These are phyloP conservation scores for Streblospio benedicti DNA, from an alignment of 1,140 invertebrate species.

Conservation along the genomic window DNA sequence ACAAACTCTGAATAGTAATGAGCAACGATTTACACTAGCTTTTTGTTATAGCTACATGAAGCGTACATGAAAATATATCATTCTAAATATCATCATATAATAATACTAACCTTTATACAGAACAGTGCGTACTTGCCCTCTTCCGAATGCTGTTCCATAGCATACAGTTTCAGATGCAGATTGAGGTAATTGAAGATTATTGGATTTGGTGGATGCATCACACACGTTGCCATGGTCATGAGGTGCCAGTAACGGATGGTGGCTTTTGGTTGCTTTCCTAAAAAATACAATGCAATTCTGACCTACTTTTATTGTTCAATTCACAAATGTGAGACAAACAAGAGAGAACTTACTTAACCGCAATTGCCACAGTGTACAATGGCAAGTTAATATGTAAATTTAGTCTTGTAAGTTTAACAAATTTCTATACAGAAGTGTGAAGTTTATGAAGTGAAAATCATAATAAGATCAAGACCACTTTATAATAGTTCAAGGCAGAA, in stretches of 20 bases:
- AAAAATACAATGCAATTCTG: too few species aligned
- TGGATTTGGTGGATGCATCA: slow-evolving; percentile 74
- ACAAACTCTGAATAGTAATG: slow-evolving; percentile 65
- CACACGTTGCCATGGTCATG: slow-evolving; percentile 76
- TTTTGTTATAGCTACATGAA: not conserved
- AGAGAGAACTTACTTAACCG: too few species aligned
- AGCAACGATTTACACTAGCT: slow-evolving; percentile 5
- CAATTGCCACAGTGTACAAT: too few species aligned
- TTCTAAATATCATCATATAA: not conserved
- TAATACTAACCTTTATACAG: slow-evolving; percentile 68
- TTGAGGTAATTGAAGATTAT: slow-evolving; percentile 78
- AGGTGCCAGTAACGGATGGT: slow-evolving; percentile 87
- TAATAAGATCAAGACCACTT: too few species aligned
- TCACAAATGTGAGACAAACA: too few species aligned
- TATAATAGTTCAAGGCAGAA: too few species aligned
- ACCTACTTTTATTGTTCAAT: slow-evolving; percentile 5
- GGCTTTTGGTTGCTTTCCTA: slow-evolving; percentile 78
- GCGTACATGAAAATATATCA: not conserved
- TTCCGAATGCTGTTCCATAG: slow-evolving; percentile 79
- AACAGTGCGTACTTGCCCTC: slow-evolving; percentile 90
- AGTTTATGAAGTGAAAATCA: too few species aligned
- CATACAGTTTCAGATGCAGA: slow-evolving; percentile 77
- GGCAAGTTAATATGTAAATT: too few species aligned
- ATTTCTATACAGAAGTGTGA: too few species aligned
- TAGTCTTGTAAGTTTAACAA: too few species aligned